Evolutionary conservation across 2,113 vertebrate genomes (phyloP).

Genomic region (Anguilla japonica): DNA sequence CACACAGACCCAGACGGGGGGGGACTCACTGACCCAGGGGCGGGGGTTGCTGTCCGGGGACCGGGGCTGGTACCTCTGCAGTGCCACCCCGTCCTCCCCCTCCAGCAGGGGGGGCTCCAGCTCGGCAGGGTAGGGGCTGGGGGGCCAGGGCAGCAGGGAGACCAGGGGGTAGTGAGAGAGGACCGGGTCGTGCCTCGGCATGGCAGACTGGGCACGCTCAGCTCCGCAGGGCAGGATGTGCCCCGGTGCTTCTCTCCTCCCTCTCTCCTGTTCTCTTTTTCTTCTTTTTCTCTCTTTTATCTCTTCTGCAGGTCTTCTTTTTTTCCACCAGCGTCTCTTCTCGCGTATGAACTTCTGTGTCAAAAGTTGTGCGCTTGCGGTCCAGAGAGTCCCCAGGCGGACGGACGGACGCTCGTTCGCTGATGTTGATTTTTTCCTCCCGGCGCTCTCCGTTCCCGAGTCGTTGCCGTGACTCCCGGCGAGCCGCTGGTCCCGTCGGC

Average conservation of each 20-base stretch:
- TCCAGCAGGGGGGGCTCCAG: constrained; percentile 63
- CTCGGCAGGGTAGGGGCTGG: constrained; percentile 46
- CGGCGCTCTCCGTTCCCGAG: not conserved
- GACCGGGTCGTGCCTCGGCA: constrained; percentile 56
- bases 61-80: constrained; percentile 73
- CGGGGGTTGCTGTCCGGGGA: constrained; percentile 65
- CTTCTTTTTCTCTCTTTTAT: constrained; percentile 11
- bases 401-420: not conserved
- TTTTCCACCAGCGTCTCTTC: not conserved
- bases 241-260: not conserved
- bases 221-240: constrained; percentile 45
- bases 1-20: not conserved
- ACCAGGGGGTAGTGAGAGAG: constrained; percentile 70
- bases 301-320: not conserved
- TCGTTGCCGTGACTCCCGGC: not conserved
- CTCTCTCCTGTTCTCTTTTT: constrained; percentile 8
- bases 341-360: not conserved
- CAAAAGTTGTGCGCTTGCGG: too few relatives aligned
- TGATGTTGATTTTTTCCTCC: not conserved
- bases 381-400: not conserved
- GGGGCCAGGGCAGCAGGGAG: constrained; percentile 64
- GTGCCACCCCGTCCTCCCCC: constrained; percentile 65
- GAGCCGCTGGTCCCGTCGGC: not conserved
- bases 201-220: constrained; percentile 50
- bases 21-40: constrained; percentile 68